phyloP scores from a whole-genome alignment of 1,140 invertebrate genomes.

The Galleria mellonella region DNA sequence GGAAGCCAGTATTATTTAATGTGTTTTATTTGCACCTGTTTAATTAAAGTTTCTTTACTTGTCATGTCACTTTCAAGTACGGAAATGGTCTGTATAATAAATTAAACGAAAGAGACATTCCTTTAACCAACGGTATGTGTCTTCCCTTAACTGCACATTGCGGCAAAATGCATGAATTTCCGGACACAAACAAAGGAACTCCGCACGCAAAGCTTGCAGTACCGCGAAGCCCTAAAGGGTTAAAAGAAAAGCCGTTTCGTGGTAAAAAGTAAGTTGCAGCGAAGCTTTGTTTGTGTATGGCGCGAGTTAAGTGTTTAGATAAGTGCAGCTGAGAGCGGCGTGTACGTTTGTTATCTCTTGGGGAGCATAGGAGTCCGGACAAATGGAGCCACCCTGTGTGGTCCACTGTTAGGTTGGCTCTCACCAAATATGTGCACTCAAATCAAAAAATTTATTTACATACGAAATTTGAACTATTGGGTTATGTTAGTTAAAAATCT shows the following conservation, averaged over 20 bases:
- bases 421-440: slow-evolving; percentile 41
- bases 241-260: slow-evolving; percentile 63
- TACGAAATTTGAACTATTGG: slow-evolving; percentile 1
- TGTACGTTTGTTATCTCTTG: slow-evolving; percentile 67
- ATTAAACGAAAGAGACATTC: slow-evolving; percentile 50
- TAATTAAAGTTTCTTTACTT: neutral
- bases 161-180: slow-evolving; percentile 62
- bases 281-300: slow-evolving; percentile 66
- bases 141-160: slow-evolving; percentile 55
- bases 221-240: slow-evolving; percentile 59
- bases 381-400: slow-evolving; percentile 70
- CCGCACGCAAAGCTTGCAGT: slow-evolving; percentile 56
- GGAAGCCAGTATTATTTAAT: slow-evolving; percentile 13
- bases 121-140: slow-evolving; percentile 29
- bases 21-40: slow-evolving; percentile 15
- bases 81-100: slow-evolving; percentile 16
- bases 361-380: slow-evolving; percentile 46
- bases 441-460: slow-evolving; percentile 21
- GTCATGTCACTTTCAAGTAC: neutral
- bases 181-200: slow-evolving; percentile 58
- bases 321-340: slow-evolving; percentile 60
- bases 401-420: slow-evolving; percentile 56
- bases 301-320: slow-evolving; percentile 70
- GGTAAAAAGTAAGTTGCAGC: slow-evolving; percentile 68
- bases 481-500: slow-evolving; percentile 2